Percentiles rank a stretch among this genome's conserved stretches.
Evolutionary conservation across 2,797 vertebrate genomes (phyloP).

Genomic region (Zenarchopterus dispar): DNA sequence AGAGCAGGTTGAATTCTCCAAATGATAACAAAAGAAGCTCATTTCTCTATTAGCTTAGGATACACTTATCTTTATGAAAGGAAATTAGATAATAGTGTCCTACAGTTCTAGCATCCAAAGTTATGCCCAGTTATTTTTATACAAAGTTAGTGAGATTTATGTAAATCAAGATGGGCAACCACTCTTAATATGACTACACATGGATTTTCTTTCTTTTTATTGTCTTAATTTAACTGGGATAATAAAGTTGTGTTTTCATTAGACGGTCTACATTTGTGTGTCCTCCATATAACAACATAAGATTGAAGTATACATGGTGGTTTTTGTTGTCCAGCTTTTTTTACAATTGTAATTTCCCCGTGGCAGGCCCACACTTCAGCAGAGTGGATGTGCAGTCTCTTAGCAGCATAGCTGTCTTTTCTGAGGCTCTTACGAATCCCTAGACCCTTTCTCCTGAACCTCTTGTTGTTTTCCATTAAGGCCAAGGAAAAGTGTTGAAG

Average conservation of each 20-base stretch:
- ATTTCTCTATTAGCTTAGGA: too few relatives aligned
- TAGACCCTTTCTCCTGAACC: neutral
- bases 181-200: too few relatives aligned
- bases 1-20: too few relatives aligned
- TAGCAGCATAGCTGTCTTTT: neutral
- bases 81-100: too few relatives aligned
- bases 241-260: neutral
- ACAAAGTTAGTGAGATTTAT: too few relatives aligned
- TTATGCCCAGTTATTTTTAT: too few relatives aligned
- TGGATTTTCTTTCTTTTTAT: too few relatives aligned
- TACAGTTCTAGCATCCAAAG: too few relatives aligned
- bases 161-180: too few relatives aligned
- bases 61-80: too few relatives aligned
- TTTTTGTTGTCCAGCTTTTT: neutral
- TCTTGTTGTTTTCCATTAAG: neutral
- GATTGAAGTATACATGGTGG: neutral
- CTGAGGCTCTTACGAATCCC: neutral
- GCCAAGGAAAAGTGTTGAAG: neutral
- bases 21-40: too few relatives aligned
- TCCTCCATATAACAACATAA: neutral
- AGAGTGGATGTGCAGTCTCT: neutral
- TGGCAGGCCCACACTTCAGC: neutral
- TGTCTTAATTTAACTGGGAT: neutral
- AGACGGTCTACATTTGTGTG: neutral
- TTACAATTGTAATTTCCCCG: neutral